phyloP scores from a whole-genome alignment of 2,797 vertebrate genomes.

The Fundulus diaphanus region DNA sequence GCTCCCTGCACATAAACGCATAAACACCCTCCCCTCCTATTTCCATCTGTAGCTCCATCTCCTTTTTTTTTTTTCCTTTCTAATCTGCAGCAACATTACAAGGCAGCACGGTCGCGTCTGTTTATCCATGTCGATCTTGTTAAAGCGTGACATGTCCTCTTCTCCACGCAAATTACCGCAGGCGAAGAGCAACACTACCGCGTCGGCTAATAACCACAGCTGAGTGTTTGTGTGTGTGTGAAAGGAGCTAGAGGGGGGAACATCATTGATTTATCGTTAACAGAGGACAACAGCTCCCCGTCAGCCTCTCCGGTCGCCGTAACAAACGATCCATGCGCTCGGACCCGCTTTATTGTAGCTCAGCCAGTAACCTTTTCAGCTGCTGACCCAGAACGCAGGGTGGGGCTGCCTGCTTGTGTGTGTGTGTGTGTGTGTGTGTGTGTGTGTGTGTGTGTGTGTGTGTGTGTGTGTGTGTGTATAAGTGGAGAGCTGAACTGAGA shows the following conservation, averaged over 20 bases:
- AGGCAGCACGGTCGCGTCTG: constrained; percentile 34
- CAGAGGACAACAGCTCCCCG: constrained; percentile 82
- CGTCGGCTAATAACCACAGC: constrained; percentile 68
- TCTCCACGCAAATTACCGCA: constrained; percentile 77
- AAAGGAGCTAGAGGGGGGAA: constrained; percentile 65
- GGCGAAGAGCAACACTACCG: constrained; percentile 63
- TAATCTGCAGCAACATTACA: constrained; percentile 47
- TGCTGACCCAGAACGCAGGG: constrained; percentile 91
- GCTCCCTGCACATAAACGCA: constrained; percentile 42
- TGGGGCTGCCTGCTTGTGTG: constrained; percentile 56
- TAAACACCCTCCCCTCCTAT: constrained; percentile 25
- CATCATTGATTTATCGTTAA: constrained; percentile 84
- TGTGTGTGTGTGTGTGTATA: constrained; percentile 22
- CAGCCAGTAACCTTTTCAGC: constrained; percentile 96
- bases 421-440: constrained; percentile 22
- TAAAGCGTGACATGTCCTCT: constrained; percentile 80
- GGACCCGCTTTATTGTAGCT: constrained; percentile 91
- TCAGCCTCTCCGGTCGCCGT: constrained; percentile 80
- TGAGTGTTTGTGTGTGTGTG: constrained; percentile 36
- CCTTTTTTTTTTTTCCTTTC: constrained; percentile 5
- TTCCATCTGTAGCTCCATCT: constrained; percentile 33
- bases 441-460: constrained; percentile 27
- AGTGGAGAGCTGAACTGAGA: constrained; percentile 5
- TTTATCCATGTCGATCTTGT: constrained; percentile 78
- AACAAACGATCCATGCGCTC: constrained; percentile 92